Conservation (phyloP, 2,797 vertebrate genomes). For the Syngnathus rostellatus region DNA sequence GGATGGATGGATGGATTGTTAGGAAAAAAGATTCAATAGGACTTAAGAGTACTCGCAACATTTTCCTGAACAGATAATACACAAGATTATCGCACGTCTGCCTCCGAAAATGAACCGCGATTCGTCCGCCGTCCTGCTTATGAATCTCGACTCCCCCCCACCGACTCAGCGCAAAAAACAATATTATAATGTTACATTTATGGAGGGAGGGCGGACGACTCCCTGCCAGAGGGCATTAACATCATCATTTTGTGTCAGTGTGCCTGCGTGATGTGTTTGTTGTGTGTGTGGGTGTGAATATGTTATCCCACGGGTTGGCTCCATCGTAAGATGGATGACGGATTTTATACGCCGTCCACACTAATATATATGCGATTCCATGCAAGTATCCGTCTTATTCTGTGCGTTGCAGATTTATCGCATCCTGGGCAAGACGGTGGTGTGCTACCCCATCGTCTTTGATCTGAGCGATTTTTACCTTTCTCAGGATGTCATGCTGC, state of each 20-base stretch:
- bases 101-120: no score
- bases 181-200: constrained; percentile 56
- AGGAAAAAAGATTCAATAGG: no score
- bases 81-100: no score
- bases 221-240: constrained; percentile 53
- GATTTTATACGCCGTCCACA: constrained; percentile 48
- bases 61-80: no score
- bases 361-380: constrained; percentile 45
- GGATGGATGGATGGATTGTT: no score
- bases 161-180: constrained; percentile 30
- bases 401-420: constrained; percentile 82
- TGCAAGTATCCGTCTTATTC: constrained; percentile 50
- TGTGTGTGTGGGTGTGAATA: constrained; percentile 16
- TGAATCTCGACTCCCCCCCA: constrained; percentile 31
- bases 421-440: constrained; percentile 94
- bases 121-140: no score
- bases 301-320: constrained; percentile 5
- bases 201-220: constrained; percentile 42
- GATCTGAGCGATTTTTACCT: constrained; percentile 99
- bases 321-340: constrained; percentile 44
- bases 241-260: constrained; percentile 33
- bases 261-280: constrained; percentile 2
- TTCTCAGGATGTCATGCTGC: constrained; percentile 96
- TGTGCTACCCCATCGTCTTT: constrained; percentile 97
- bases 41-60: no score